phyloP scores from a whole-genome alignment of 2,797 vertebrate species.

The Coracias cyanogaster region DNA sequence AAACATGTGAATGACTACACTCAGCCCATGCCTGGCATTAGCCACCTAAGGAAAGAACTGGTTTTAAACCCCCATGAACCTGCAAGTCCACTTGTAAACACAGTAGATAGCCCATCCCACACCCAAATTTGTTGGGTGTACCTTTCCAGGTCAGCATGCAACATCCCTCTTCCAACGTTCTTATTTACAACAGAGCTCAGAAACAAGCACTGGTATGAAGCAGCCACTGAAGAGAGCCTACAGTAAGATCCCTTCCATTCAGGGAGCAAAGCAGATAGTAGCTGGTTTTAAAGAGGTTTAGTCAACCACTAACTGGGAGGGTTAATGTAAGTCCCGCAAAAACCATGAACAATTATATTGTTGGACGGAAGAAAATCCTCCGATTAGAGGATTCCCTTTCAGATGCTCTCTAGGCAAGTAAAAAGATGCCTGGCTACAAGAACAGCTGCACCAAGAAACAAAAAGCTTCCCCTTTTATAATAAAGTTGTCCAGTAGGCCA shows the following conservation, averaged over 20 bases:
- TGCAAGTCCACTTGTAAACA: neutral
- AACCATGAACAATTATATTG: neutral
- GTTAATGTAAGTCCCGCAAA: neutral
- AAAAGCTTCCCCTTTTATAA: neutral
- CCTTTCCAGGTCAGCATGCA: neutral
- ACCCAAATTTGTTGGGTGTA: neutral
- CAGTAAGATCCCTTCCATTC: neutral
- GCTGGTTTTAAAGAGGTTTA: neutral
- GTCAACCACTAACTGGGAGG: neutral
- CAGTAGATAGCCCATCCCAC: neutral
- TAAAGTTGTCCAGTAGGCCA: neutral
- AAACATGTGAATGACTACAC: neutral
- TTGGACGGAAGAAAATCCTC: neutral
- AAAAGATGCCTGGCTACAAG: neutral
- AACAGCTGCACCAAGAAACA: neutral
- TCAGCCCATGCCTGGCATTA: neutral
- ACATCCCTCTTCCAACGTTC: neutral
- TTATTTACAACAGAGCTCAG: neutral
- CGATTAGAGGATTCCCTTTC: neutral
- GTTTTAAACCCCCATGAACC: neutral
- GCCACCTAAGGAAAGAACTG: neutral
- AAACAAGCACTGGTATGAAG: neutral
- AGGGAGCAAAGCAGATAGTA: neutral
- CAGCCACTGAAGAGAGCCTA: neutral
- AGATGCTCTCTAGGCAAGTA: neutral